Percentiles rank a stretch among this genome's conserved stretches.
Conservation (phyloP, 2,888 invertebrate genomes). For the Rugalucina vietnamica region DNA sequence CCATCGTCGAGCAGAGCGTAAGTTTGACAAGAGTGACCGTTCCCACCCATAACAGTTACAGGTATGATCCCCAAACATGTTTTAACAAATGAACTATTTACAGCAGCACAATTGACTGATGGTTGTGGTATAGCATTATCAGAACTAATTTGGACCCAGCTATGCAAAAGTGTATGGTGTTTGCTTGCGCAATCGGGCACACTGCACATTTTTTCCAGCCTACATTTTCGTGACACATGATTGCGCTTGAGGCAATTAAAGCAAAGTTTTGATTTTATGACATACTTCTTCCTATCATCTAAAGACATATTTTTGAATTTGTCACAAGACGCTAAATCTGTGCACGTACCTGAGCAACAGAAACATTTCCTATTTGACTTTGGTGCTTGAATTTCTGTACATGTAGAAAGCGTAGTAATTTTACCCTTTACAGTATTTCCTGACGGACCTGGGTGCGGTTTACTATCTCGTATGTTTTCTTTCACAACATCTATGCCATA, state of each 20-base stretch:
- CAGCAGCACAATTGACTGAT: conserved; percentile 3
- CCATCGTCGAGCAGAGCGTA: conserved; percentile 39
- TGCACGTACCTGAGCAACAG: neutral
- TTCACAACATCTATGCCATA: too few species aligned
- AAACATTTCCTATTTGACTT: neutral
- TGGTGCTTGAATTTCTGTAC: neutral
- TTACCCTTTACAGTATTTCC: too few species aligned
- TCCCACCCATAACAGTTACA: conserved; percentile 12
- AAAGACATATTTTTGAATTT: neutral
- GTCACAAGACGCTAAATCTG: neutral
- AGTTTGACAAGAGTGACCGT: neutral
- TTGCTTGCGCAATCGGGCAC: conserved; percentile 11
- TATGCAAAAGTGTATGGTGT: conserved; percentile 39
- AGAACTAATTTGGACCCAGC: neutral
- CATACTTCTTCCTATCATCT: conserved; percentile 21
- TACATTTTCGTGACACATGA: conserved; percentile 35
- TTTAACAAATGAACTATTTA: neutral
- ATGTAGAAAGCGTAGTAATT: neutral
- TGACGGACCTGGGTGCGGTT: too few species aligned
- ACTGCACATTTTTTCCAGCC: too few species aligned
- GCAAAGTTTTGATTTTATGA: conserved; percentile 26
- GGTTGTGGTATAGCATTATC: neutral
- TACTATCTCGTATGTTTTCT: too few species aligned
- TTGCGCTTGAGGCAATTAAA: conserved; percentile 41
- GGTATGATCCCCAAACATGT: conserved; percentile 22